Percentiles rank a stretch among this genome's conserved stretches.
phyloP scores from a whole-genome alignment of 2,113 vertebrate species.

The Equus quagga region DNA sequence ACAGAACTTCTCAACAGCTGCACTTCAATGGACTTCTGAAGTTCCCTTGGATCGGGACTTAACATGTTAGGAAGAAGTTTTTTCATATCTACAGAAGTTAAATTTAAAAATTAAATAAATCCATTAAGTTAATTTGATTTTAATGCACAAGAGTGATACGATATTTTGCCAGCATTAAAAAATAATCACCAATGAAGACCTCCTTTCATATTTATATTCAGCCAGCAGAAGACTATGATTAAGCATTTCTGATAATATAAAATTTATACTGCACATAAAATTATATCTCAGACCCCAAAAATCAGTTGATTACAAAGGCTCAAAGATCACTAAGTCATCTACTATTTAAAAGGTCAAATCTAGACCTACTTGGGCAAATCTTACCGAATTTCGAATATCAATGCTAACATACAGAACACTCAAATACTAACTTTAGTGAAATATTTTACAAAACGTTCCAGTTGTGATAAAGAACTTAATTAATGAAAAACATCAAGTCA shows the following conservation, averaged over 20 bases:
- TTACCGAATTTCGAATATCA: not conserved
- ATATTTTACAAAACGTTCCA: not conserved
- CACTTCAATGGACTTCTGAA: slow-evolving; percentile 98
- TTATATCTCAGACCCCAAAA: not conserved
- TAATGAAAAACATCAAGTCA: slow-evolving; percentile 36
- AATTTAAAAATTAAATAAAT: not conserved
- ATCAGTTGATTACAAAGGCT: not conserved
- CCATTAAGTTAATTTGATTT: slow-evolving; percentile 43
- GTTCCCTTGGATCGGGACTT: slow-evolving; percentile 97
- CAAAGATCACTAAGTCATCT: not conserved
- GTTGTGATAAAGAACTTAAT: slow-evolving; percentile 17
- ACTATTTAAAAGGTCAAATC: not conserved
- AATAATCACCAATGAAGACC: not conserved
- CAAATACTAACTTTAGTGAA: not conserved
- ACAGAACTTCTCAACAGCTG: slow-evolving; percentile 96
- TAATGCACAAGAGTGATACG: not conserved
- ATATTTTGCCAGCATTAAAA: slow-evolving; percentile 11
- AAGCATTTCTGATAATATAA: not conserved
- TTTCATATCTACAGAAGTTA: slow-evolving; percentile 93
- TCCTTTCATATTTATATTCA: not conserved
- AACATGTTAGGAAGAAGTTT: slow-evolving; percentile 95
- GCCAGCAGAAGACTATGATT: not conserved
- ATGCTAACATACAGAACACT: not conserved
- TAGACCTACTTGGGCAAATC: not conserved
- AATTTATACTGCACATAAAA: slow-evolving; percentile 9